phyloP scores from a whole-genome alignment of 37 sponge, comb jelly and placozoan genomes.

The Bolinopsis microptera region DNA sequence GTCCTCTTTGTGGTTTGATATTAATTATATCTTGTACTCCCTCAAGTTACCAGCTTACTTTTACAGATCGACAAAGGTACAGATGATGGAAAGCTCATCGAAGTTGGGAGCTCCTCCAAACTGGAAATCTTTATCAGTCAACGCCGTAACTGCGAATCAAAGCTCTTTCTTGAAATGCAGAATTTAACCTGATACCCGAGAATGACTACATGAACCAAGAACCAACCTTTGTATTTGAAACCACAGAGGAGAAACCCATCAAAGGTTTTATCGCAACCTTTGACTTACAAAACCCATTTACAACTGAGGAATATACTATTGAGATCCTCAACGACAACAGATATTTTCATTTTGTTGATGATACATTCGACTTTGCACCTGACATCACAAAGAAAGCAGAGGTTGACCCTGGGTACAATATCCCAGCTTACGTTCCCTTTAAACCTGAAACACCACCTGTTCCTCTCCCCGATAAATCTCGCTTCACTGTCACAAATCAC shows the following conservation, averaged over 20 bases:
- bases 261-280: constrained; percentile 35
- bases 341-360: constrained; percentile 3
- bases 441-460: neutral
- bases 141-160: constrained; percentile 35
- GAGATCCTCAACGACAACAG: constrained; percentile 41
- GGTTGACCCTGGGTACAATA: constrained; percentile 17
- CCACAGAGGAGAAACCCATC: constrained; percentile 6
- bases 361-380: neutral
- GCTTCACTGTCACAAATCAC: neutral
- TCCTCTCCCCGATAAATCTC: neutral
- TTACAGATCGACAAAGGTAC: constrained; percentile 41
- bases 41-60: too few relatives aligned
- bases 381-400: neutral
- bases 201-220: constrained; percentile 36
- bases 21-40: too few relatives aligned
- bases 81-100: neutral
- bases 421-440: constrained; percentile 20
- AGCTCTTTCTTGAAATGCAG: constrained; percentile 30
- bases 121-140: constrained; percentile 52
- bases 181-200: constrained; percentile 37
- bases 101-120: neutral
- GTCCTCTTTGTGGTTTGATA: too few relatives aligned
- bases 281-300: constrained; percentile 29
- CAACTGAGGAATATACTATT: neutral
- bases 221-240: neutral